A percentile compares a stretch with the other conserved stretches of the same genome.
phyloP scores from a whole-genome alignment of 2,113 vertebrate species.

The Dendropsophus ebraccatus region DNA sequence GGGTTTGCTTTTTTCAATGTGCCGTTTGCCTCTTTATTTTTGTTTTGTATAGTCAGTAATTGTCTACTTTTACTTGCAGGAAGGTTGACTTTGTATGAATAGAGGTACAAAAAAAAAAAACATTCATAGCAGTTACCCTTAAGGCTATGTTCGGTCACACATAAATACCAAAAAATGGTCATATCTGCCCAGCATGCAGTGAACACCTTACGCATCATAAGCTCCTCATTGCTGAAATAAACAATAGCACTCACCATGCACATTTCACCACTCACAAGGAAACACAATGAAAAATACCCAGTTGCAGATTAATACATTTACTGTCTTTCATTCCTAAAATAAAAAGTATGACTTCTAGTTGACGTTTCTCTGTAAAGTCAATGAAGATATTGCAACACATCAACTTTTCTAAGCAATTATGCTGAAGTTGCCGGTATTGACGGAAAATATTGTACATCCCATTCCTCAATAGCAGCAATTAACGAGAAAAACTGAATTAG shows the following conservation, averaged over 20 bases:
- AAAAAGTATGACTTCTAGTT: background rate
- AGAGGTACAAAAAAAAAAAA: too few relatives aligned
- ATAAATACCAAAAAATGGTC: too few relatives aligned
- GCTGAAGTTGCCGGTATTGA: conserved; percentile 7
- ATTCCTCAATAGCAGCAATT: conserved; percentile 7
- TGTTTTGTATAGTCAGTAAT: too few relatives aligned
- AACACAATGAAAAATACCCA: background rate
- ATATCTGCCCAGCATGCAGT: too few relatives aligned
- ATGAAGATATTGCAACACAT: background rate
- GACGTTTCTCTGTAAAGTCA: background rate
- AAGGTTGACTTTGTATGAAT: too few relatives aligned
- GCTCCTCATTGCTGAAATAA: too few relatives aligned
- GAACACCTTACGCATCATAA: too few relatives aligned
- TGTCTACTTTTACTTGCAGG: too few relatives aligned
- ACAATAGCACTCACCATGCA: background rate
- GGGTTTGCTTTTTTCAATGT: too few relatives aligned
- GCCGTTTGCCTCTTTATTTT: too few relatives aligned
- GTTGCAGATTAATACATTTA: background rate
- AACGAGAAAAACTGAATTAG: conserved; percentile 25
- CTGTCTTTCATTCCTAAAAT: background rate
- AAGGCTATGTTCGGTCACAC: too few relatives aligned
- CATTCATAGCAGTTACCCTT: too few relatives aligned
- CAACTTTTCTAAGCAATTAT: conserved; percentile 13
- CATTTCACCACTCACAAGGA: background rate
- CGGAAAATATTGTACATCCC: conserved; percentile 14